Base-by-base conservation (phyloP, 2,797 vertebrate genomes). In the Somateria mollissima region DNA sequence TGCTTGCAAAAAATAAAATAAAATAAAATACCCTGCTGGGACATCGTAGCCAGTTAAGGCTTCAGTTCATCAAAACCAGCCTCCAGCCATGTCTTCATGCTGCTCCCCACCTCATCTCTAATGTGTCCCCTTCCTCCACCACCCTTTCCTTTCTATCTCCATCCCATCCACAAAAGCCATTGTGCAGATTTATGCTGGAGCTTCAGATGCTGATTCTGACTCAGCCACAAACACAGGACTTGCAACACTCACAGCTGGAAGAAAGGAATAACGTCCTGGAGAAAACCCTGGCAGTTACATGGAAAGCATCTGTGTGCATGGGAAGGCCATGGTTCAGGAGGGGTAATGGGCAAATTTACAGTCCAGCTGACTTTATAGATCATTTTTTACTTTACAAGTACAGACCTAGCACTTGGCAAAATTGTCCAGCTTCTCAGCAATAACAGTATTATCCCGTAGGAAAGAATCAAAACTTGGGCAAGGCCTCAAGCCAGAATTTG, bases 381-480 rank as follows among this genome's bases (percentile, higher is more conserved):
- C 27, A 6, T 8, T 71, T 90, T 90, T 76, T 58, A 54, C 10
- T 14, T n/a, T 27, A 53, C 51, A 67, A 71, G 18, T 14, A 7
- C 6, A 89, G 34, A 62, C 8, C 18, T 3, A 89, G 17, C 6
- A 72, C 5, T 72, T 70, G 19, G 12, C 24, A 72, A 71, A 84
- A 69, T 62, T 1, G 6, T 39, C 58, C 41, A 85, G 0, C 19
- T 83, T 80, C 57, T 83, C 54, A 37, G 20, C 19, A 80, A 4
- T 58, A 70, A 34, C 20, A 34, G 32, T 24, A 43, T 32, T 54
- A 69, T 62, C 49, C 22, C 58, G 25, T 1, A 3, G 67, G 25
- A 39, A 82, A 58, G 57, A 89, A 85, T 58, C n/a, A 84, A 88
- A 89, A 57, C 41, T 25, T 60, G 54, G n/a, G 16, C 53, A 84